Evolutionary conservation across 2,113 vertebrate genomes (phyloP), one percentile per base, ranked within the genome.

Genomic region (Cathartes aura): DNA sequence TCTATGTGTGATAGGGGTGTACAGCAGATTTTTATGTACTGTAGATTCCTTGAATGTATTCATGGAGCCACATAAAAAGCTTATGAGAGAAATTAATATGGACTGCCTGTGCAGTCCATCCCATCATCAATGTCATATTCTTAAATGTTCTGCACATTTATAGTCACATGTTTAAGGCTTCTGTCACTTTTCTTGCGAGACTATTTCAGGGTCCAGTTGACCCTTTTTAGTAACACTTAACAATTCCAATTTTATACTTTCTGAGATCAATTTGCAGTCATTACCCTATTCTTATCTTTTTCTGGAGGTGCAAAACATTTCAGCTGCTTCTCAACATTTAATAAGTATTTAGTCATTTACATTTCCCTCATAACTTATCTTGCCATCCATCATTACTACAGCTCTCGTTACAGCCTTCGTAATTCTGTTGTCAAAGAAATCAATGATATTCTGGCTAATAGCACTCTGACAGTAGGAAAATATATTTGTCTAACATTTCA

Each of bases 361-460:
- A 30, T 82, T 87, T 95, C 11, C 20, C 6, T 79, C 26, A 38
- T 82, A 85, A 82, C 12, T 92, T 67, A 17, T 50, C 59, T 89
- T 90, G 29, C 23, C 21, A 64, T 85, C 24, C 26, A 47, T 75
- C 78, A 79, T 78, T 63, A 55, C 15, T 63, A 34, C 17, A 55
- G 27, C 1, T 75, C 17, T 82, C 3, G 1, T 6, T 50, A 16
- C 15, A 45, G 11, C 50, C 68, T 90, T 87, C 8, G 0, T 52
- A 91, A 85, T 64, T 72, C 43, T 89, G 6, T 87, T 88, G 58
- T 82, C 74, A 93, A 96, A 93, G 7, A 82, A 75, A 82, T 87
- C n/a, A 67, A 59, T 92, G 20, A 62, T 75, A 63, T 81, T 78
- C 26, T 62, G 10, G 15, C 8, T 38, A 82, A 82, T 26, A 79